phyloP scores from a whole-genome alignment of 1,140 invertebrate species.

The Rhagoletis zephyria region DNA sequence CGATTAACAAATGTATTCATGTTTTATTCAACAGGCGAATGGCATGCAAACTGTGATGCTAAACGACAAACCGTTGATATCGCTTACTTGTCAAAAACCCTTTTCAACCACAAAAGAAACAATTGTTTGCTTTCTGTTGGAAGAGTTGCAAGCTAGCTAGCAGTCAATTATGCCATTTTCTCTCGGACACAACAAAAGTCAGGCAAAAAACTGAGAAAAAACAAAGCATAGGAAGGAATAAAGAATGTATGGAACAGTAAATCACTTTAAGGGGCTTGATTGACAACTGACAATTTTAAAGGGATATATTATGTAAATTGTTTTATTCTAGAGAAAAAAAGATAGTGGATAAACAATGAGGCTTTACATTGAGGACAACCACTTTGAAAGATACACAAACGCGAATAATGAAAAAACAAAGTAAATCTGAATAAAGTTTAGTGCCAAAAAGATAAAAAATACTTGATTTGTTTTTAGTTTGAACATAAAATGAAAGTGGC shows the following conservation, averaged over 20 bases:
- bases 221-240: not conserved
- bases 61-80: not conserved
- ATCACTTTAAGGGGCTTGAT: not conserved
- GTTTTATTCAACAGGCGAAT: not conserved
- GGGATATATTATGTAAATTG: slow-evolving; percentile 11
- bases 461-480: too few species aligned
- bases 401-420: not conserved
- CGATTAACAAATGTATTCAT: not conserved
- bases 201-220: not conserved
- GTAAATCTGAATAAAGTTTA: too few species aligned
- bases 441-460: too few species aligned
- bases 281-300: not conserved
- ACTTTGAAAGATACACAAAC: not conserved
- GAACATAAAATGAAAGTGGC: too few species aligned
- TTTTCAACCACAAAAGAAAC: not conserved
- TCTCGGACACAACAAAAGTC: not conserved
- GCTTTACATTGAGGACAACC: too few species aligned
- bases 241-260: not conserved
- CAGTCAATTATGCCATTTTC: slow-evolving; percentile 2
- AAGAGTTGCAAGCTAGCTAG: not conserved
- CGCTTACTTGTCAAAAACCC: not conserved
- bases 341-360: not conserved
- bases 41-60: not conserved
- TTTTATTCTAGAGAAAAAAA: not conserved
- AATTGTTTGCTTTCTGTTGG: not conserved